Base-by-base conservation (phyloP, 2,797 vertebrate species). In the Triplophysa yarkandensis region DNA sequence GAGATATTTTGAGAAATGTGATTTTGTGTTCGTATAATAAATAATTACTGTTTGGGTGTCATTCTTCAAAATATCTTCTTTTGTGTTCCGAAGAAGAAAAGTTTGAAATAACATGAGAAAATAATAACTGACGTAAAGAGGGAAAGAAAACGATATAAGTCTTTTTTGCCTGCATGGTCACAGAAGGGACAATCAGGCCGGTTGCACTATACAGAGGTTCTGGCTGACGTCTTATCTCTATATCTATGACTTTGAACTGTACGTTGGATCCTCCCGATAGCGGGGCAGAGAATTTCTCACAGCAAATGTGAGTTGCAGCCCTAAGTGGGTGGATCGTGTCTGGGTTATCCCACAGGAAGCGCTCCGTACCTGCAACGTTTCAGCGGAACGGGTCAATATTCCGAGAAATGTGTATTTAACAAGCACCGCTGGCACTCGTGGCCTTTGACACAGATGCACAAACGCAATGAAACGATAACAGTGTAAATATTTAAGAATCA, bases 221-320 rank as follows among this genome's bases (percentile, higher is more conserved):
- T n/a, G n/a, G 93, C 91, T 92, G 90, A 87, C 55, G 80, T 84
- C 80, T 88, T 91, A 92, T 92, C 90, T 88, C 87, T 87, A 88
- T 87, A 88, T 90, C 90, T 91, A 87, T 91, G 90, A 94, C 91
- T 93, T 93, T 94, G 92, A 94, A 92, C 91, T 85, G 86, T 91
- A 90, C 91, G 89, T 91, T 89, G 89, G 77, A 65, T 71, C 74
- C 79, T 68, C 23, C 72, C 52, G 62, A 52, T 76, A 72, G 52
- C 46, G 50, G 64, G 72, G 76, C 63, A 52, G 60, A 73, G 52
- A 69, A 71, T 48, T 55, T 66, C 69, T 76, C 68, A 36, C 67
- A 74, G 48, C 64, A 71, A 91, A 89, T 90, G 90, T 90, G 90
- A 90, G 90, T 86, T 90, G 86, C 83, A 88, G 89, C 88, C 86